phyloP scores from a whole-genome alignment of 1,140 invertebrate species.

The Drosophila mojavensis region DNA sequence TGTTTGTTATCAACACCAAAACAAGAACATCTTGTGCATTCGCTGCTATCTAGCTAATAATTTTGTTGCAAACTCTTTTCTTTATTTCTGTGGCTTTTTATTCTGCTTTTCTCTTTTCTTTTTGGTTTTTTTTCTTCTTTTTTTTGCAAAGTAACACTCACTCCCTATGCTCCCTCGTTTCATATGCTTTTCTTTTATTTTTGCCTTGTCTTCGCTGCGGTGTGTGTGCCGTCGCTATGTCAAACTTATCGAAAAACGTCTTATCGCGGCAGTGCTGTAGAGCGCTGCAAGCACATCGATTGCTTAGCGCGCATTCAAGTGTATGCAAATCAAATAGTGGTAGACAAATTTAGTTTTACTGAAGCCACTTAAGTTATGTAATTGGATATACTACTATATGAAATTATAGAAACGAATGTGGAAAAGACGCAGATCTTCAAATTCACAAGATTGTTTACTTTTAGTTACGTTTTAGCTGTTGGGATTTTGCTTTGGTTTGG shows the following conservation, averaged over 20 bases:
- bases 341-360: not conserved
- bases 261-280: constrained; percentile 30
- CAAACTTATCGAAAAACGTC: constrained; percentile 30
- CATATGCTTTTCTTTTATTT: constrained; percentile 52
- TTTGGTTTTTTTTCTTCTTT: constrained; percentile 28
- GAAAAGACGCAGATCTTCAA: too few species aligned
- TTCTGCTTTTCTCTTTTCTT: constrained; percentile 39
- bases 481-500: too few species aligned
- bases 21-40: constrained; percentile 30
- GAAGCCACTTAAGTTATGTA: constrained; percentile 7
- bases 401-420: not conserved
- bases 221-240: constrained; percentile 39
- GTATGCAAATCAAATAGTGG: not conserved
- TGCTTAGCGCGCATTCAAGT: constrained; percentile 17
- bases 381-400: constrained; percentile 14
- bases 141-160: constrained; percentile 55
- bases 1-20: constrained; percentile 30
- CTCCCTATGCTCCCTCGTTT: constrained; percentile 52
- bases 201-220: constrained; percentile 43
- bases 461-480: too few species aligned
- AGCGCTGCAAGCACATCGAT: not conserved
- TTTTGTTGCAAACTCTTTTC: constrained; percentile 41
- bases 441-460: too few species aligned
- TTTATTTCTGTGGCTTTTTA: constrained; percentile 46
- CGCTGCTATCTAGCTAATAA: constrained; percentile 26